A percentile compares a stretch with the other conserved stretches of the same genome.
phyloP scores from a whole-genome alignment of 2,888 invertebrate genomes.

The Leptodirus hochenwartii region DNA sequence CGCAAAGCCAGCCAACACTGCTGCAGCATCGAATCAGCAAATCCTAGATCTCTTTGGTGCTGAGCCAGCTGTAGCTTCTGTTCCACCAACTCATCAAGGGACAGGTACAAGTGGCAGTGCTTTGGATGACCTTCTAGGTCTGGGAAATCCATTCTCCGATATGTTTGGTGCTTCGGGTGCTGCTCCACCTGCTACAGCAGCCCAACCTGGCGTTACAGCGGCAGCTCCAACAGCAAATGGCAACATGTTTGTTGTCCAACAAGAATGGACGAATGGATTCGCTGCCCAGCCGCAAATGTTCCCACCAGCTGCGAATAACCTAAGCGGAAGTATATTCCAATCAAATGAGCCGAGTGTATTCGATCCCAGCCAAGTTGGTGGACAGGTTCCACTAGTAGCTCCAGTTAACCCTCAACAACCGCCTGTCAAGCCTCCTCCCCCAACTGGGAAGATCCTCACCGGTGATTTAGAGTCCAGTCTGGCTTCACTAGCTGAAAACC shows the following conservation, averaged over 20 bases:
- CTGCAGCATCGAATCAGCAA: conserved; percentile 23
- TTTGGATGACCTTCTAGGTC: conserved; percentile 72
- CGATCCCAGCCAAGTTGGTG: conserved; percentile 39
- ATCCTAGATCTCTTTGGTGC: conserved; percentile 74
- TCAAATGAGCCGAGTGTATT: conserved; percentile 32
- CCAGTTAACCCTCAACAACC: conserved; percentile 17
- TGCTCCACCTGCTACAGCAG: conserved; percentile 17
- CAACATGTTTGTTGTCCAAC: conserved; percentile 8
- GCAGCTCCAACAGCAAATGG: conserved; percentile 18
- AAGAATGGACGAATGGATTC: conserved; percentile 23
- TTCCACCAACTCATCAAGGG: conserved; percentile 17
- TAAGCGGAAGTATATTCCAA: conserved; percentile 30
- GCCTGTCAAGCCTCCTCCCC: conserved; percentile 21
- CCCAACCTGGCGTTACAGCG: conserved; percentile 11
- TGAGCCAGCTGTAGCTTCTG: conserved; percentile 28
- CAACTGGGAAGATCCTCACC: conserved; percentile 56
- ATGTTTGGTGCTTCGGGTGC: conserved; percentile 25
- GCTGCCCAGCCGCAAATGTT: conserved; percentile 13
- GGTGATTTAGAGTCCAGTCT: conserved; percentile 90
- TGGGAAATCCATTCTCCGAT: conserved; percentile 85
- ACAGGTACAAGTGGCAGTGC: too few species aligned
- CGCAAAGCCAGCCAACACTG: conserved; percentile 21
- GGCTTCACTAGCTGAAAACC: conserved; percentile 82
- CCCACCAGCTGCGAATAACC: conserved; percentile 21
- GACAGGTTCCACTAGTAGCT: conserved; percentile 27